phyloP scores from a whole-genome alignment of 1,140 invertebrate species.

The Nasonia vitripennis region DNA sequence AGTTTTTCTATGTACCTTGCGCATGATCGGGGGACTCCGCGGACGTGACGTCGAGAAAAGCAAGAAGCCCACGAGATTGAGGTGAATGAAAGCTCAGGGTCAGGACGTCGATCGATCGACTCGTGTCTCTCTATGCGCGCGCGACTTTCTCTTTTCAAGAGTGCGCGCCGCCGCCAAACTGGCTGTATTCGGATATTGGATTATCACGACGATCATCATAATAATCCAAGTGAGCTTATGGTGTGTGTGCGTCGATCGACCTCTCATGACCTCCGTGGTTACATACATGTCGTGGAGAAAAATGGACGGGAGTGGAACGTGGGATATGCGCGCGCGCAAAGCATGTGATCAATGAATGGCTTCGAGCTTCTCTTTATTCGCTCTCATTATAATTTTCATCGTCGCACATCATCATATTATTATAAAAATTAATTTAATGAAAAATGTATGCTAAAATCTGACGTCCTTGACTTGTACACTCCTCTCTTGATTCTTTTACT shows the following conservation, averaged over 20 bases:
- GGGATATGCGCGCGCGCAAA: constrained; percentile 61
- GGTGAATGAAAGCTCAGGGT: constrained; percentile 60
- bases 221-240: neutral
- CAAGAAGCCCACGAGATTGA: constrained; percentile 59
- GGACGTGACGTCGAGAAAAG: constrained; percentile 23
- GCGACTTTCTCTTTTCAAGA: constrained; percentile 4
- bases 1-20: too few species aligned
- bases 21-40: too few species aligned
- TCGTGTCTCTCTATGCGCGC: neutral
- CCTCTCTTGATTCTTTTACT: constrained; percentile 30
- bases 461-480: constrained; percentile 61
- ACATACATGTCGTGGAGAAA: constrained; percentile 49
- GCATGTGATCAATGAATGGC: constrained; percentile 70
- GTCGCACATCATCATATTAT: constrained; percentile 22
- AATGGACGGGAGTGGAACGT: constrained; percentile 52
- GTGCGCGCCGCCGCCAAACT: neutral
- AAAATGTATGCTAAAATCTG: constrained; percentile 58
- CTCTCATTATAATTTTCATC: constrained; percentile 39
- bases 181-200: neutral
- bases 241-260: constrained; percentile 60
- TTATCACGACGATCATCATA: neutral
- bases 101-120: constrained; percentile 55
- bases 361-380: constrained; percentile 44
- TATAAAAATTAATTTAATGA: neutral
- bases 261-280: constrained; percentile 56